Conservation (phyloP, 2,888 invertebrate genomes). For the Drosophila anomalata region DNA sequence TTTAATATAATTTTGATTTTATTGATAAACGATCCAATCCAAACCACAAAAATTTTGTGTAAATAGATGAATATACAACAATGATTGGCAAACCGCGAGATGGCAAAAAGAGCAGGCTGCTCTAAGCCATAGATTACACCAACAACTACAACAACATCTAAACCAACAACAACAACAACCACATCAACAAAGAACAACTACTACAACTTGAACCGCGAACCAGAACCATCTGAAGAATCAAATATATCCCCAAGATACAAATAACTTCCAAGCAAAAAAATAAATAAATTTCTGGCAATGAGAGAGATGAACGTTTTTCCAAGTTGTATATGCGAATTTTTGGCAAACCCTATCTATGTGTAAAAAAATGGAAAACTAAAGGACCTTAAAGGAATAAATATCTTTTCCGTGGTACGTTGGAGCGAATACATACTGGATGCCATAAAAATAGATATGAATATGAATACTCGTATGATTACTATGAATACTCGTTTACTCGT, state of each 20-base stretch:
- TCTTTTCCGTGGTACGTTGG: slow-evolving; percentile 61
- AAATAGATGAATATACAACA: slow-evolving; percentile 84
- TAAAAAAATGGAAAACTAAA: slow-evolving; percentile 14
- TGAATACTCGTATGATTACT: slow-evolving; percentile 26
- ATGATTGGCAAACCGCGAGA: slow-evolving; percentile 84
- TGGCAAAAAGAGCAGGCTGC: slow-evolving; percentile 84
- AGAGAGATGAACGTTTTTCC: slow-evolving; percentile 22
- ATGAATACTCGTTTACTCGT: slow-evolving; percentile 35
- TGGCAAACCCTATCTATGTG: slow-evolving; percentile 31
- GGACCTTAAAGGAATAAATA: slow-evolving; percentile 41
- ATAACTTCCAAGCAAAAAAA: slow-evolving; percentile 25
- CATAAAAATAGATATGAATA: slow-evolving; percentile 19
- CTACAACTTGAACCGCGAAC: slow-evolving; percentile 18
- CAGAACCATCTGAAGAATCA: slow-evolving; percentile 33
- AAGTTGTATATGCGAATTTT: slow-evolving; percentile 20
- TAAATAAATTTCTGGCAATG: neutral
- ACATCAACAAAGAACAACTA: slow-evolving; percentile 9
- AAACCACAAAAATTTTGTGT: slow-evolving; percentile 66
- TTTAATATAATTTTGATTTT: slow-evolving; percentile 35
- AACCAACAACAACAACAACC: slow-evolving; percentile 12
- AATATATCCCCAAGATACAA: slow-evolving; percentile 16
- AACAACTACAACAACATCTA: slow-evolving; percentile 17
- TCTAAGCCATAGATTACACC: slow-evolving; percentile 69
- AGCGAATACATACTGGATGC: slow-evolving; percentile 43
- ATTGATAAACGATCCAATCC: slow-evolving; percentile 55